Percentiles rank a stretch among this genome's conserved stretches.
phyloP scores from a whole-genome alignment of 1,140 invertebrate genomes.

The Forficula auricularia region DNA sequence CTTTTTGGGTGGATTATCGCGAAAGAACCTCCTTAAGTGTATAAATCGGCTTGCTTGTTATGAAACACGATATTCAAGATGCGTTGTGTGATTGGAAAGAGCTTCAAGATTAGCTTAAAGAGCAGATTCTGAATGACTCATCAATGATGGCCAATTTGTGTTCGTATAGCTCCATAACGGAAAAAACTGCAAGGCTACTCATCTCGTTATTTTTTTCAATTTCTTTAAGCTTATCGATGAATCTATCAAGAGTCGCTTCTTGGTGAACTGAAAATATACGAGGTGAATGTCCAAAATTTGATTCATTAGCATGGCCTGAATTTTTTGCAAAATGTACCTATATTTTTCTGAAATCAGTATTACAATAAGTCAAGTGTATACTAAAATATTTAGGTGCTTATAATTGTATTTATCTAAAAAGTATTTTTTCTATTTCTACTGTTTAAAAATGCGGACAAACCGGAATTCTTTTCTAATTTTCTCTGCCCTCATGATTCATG shows the following conservation, averaged over 20 bases:
- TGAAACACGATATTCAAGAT: slow-evolving; percentile 30
- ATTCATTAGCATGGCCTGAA: slow-evolving; percentile 1
- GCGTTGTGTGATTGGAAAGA: slow-evolving; percentile 28
- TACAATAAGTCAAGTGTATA: too few species aligned
- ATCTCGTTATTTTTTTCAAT: slow-evolving; percentile 6
- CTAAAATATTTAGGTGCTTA: too few species aligned
- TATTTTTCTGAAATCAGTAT: too few species aligned
- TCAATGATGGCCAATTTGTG: slow-evolving; percentile 38
- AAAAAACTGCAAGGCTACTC: slow-evolving; percentile 35
- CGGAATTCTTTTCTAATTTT: too few species aligned
- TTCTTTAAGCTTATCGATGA: too few species aligned
- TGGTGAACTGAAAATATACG: slow-evolving; percentile 26
- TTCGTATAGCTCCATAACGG: slow-evolving; percentile 51
- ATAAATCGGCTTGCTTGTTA: slow-evolving; percentile 29
- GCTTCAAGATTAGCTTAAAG: slow-evolving; percentile 31
- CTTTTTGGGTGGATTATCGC: too few species aligned
- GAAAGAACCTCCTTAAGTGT: too few species aligned
- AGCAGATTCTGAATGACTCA: slow-evolving; percentile 30
- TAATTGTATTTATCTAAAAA: too few species aligned
- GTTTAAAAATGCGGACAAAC: too few species aligned
- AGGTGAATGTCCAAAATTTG: neutral
- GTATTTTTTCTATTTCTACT: too few species aligned
- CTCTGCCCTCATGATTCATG: too few species aligned
- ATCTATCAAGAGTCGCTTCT: slow-evolving; percentile 31
- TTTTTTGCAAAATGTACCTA: too few species aligned